Evolutionary conservation across 2,797 vertebrate species (phyloP).

Genomic region (Gambusia yucatana): DNA sequence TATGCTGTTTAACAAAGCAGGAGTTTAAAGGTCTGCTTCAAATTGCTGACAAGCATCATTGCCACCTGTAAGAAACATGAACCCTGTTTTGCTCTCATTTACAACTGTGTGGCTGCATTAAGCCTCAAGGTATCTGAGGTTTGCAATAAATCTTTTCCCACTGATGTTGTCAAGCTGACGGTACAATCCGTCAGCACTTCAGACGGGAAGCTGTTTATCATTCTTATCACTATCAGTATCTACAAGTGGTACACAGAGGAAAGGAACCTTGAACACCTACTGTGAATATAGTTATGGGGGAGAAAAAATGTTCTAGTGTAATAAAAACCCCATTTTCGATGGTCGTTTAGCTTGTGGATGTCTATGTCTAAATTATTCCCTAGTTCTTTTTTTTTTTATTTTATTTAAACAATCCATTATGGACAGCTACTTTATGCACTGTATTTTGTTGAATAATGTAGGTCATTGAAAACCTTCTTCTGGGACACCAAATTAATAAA

Average conservation of each 20-base stretch:
- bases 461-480: background rate
- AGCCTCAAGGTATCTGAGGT: slow-evolving; percentile 21
- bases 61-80: background rate
- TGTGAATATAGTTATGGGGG: background rate
- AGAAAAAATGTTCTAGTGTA: background rate
- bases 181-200: slow-evolving; percentile 15
- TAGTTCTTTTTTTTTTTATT: background rate
- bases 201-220: slow-evolving; percentile 16
- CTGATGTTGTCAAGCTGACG: slow-evolving; percentile 26
- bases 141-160: slow-evolving; percentile 24
- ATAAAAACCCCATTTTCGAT: background rate
- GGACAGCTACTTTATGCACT: too few species aligned
- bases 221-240: slow-evolving; percentile 20
- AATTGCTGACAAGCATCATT: slow-evolving; percentile 12
- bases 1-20: slow-evolving; percentile 2
- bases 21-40: slow-evolving; percentile 3
- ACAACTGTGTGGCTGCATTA: slow-evolving; percentile 4
- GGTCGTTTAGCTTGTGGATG: background rate
- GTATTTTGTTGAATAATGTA: background rate
- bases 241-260: slow-evolving; percentile 11
- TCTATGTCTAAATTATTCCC: background rate
- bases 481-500: too few species aligned
- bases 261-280: background rate
- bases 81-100: slow-evolving; percentile 22
- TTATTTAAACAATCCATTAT: background rate